A percentile compares a stretch with the other conserved stretches of the same genome.
Evolutionary conservation across 2,113 vertebrate genomes (phyloP).

Genomic region (Tragelaphus scriptus): DNA sequence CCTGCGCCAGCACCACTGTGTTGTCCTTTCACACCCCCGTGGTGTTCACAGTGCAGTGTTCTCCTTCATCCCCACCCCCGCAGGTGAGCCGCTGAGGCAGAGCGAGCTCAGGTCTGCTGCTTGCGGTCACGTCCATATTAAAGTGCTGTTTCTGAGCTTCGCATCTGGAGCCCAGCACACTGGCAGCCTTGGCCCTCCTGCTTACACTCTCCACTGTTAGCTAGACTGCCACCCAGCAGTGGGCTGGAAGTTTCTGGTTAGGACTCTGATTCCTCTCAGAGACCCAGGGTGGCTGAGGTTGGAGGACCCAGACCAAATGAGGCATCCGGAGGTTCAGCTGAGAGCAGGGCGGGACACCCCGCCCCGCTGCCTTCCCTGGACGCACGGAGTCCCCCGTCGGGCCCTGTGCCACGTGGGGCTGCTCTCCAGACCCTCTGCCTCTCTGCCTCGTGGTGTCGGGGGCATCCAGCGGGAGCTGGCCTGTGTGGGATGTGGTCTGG

Average conservation of each 20-base stretch:
- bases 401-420: neutral
- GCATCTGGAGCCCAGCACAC: accelerated
- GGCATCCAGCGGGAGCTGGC: neutral
- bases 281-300: neutral
- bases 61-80: accelerated
- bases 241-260: neutral
- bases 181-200: too few species aligned
- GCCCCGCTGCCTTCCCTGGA: too few species aligned
- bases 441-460: neutral
- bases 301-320: neutral
- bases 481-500: neutral
- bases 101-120: neutral
- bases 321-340: neutral
- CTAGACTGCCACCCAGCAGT: too few species aligned
- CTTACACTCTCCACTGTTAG: neutral
- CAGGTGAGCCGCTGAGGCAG: neutral
- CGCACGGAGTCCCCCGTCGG: accelerated
- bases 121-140: neutral
- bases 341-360: neutral
- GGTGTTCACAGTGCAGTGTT: accelerated
- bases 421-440: neutral
- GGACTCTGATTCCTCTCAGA: neutral
- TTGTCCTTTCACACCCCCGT: neutral
- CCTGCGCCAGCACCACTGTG: accelerated
- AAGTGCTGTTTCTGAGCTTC: neutral